phyloP scores from a whole-genome alignment of 2,113 vertebrate genomes.

The Corapipo altera region DNA sequence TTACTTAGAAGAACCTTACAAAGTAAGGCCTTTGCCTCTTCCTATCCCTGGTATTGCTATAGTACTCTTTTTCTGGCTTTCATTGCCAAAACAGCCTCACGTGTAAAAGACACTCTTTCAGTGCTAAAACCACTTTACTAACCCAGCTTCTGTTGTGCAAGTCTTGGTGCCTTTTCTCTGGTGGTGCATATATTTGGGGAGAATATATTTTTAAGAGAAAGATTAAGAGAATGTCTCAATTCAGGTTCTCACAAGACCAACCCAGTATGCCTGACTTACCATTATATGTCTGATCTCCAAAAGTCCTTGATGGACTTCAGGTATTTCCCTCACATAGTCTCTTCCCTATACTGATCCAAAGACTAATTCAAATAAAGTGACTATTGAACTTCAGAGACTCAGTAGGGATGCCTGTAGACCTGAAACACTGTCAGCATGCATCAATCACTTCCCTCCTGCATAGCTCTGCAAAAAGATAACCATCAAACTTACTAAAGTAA shows the following conservation, averaged over 20 bases:
- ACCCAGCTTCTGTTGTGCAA: background rate
- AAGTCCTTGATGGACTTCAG: background rate
- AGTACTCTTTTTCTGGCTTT: background rate
- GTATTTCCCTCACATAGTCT: background rate
- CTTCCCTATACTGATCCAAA: background rate
- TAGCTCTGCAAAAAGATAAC: background rate
- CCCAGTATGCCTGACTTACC: background rate
- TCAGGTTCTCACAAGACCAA: background rate
- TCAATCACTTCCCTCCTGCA: background rate
- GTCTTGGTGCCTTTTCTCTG: background rate
- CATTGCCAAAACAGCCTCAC: background rate
- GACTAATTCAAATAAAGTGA: background rate
- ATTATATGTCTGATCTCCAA: background rate
- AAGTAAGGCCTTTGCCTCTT: background rate
- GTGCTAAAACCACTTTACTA: background rate
- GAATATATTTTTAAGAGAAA: background rate
- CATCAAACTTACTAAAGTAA: background rate
- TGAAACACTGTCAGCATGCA: background rate
- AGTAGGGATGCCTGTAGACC: background rate
- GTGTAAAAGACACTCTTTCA: background rate
- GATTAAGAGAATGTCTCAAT: background rate
- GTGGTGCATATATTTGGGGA: background rate
- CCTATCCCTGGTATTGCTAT: background rate
- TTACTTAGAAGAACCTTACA: background rate
- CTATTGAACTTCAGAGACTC: background rate